Conservation (phyloP, 2,797 vertebrate species). For the Eospalax fontanierii region DNA sequence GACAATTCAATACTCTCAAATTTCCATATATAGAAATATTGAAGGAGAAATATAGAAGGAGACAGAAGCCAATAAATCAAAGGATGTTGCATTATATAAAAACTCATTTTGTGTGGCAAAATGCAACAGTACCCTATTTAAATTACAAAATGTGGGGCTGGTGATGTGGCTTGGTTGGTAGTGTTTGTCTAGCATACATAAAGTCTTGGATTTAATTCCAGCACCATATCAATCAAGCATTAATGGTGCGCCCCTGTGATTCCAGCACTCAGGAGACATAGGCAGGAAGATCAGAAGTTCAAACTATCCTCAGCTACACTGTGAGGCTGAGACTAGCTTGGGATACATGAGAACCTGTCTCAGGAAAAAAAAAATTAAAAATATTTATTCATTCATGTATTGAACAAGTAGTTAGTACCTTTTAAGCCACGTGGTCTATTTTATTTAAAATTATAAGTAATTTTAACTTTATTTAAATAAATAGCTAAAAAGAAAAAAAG, state of each 20-base stretch:
- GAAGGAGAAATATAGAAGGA: constrained; percentile 35
- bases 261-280: neutral
- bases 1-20: constrained; percentile 22
- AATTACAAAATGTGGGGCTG: neutral
- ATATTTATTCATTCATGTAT: constrained; percentile 3
- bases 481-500: neutral
- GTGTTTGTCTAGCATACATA: neutral
- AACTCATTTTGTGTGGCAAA: neutral
- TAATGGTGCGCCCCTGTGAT: neutral
- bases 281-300: neutral
- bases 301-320: neutral
- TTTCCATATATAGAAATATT: neutral
- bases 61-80: constrained; percentile 24
- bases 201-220: neutral
- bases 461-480: constrained; percentile 35
- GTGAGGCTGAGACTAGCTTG: neutral
- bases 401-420: constrained; percentile 36
- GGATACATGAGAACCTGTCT: neutral
- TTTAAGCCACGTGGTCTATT: constrained; percentile 32
- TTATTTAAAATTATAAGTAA: constrained; percentile 63
- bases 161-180: neutral
- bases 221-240: neutral
- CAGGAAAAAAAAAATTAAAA: neutral
- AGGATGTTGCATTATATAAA: neutral
- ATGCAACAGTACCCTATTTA: neutral